These are phyloP conservation scores for Phainopepla nitens DNA, from an alignment of 2,113 vertebrate species.

Conservation along the genomic window DNA sequence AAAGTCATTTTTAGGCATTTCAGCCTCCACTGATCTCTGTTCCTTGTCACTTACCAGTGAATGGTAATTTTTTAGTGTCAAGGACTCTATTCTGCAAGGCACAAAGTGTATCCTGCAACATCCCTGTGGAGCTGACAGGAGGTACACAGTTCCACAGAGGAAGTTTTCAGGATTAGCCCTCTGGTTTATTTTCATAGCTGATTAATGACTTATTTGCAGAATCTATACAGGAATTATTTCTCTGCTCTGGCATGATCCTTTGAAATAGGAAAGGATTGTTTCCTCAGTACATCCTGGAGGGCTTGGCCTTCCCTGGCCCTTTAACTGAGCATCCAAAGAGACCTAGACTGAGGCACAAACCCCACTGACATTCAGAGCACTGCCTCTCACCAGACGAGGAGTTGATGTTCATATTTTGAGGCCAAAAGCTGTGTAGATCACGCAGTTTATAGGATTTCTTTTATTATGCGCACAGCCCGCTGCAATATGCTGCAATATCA, in stretches of 20 bases:
- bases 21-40: neutral
- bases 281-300: too few relatives aligned
- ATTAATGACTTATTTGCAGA: neutral
- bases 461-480: neutral
- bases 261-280: neutral
- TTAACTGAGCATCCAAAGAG: neutral
- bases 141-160: neutral
- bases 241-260: neutral
- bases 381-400: neutral
- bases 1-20: neutral
- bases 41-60: neutral
- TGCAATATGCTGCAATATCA: neutral
- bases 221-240: neutral
- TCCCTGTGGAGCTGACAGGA: neutral
- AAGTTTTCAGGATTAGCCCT: neutral
- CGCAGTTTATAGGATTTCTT: neutral
- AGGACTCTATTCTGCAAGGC: neutral
- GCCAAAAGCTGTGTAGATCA: neutral
- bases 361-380: neutral
- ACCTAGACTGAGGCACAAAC: neutral
- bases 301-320: neutral
- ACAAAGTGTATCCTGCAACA: neutral
- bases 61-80: neutral
- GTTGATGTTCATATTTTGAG: neutral
- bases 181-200: neutral